phyloP scores from a whole-genome alignment of 2,888 invertebrate genomes.

The Helicoverpa assulta region DNA sequence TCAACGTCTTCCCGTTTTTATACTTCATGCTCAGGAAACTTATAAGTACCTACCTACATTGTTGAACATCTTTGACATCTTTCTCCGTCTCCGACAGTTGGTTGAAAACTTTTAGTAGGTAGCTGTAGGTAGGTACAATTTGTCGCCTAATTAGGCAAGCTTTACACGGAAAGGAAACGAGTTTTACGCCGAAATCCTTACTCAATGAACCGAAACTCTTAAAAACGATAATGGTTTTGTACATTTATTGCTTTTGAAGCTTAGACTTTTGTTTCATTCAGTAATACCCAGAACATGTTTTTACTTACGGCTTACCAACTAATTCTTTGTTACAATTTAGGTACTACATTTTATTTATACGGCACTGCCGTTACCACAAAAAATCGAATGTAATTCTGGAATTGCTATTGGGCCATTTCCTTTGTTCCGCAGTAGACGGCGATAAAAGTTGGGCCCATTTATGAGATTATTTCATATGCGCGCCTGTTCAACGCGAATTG shows the following conservation, averaged over 20 bases:
- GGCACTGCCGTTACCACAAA: constrained; percentile 7
- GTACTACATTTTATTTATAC: constrained; percentile 12
- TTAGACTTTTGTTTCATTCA: constrained; percentile 17
- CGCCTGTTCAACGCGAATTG: constrained; percentile 52
- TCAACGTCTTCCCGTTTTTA: constrained; percentile 14
- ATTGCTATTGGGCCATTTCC: constrained; percentile 32
- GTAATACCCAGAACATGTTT: constrained; percentile 25
- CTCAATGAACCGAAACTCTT: constrained; percentile 28
- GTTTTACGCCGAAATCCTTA: constrained; percentile 24
- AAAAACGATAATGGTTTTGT: constrained; percentile 39
- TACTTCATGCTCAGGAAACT: not conserved
- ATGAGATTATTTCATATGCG: constrained; percentile 51
- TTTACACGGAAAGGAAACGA: constrained; percentile 20
- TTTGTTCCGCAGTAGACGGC: constrained; percentile 27
- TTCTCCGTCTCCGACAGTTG: constrained; percentile 3
- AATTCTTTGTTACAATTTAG: constrained; percentile 10
- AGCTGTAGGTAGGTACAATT: constrained; percentile 22
- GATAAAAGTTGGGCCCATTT: constrained; percentile 51
- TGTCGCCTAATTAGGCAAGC: constrained; percentile 43
- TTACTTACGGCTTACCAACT: not conserved
- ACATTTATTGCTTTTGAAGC: constrained; percentile 1
- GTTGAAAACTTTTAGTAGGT: constrained; percentile 9
- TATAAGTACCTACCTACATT: not conserved
- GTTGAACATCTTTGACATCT: not conserved
- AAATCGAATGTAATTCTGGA: constrained; percentile 28